Percentiles rank a stretch among this genome's conserved stretches.
These are phyloP conservation scores for Ceyx melanurus DNA, from an alignment of 2,113 vertebrate genomes.

Conservation along the genomic window DNA sequence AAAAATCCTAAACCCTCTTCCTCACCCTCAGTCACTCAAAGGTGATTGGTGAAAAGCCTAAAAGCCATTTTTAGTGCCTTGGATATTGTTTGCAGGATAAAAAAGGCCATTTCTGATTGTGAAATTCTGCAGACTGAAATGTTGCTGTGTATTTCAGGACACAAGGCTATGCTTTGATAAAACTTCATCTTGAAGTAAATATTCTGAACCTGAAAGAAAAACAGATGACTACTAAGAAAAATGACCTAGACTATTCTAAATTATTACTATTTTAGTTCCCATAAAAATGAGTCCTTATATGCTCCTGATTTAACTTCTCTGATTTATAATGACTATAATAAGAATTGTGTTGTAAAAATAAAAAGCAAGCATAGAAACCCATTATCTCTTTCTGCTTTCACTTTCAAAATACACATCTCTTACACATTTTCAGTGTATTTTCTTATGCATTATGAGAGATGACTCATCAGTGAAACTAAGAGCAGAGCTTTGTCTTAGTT, in stretches of 20 bases:
- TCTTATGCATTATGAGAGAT: not conserved
- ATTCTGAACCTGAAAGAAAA: not conserved
- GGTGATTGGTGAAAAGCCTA: not conserved
- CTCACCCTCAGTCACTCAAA: not conserved
- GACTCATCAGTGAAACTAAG: not conserved
- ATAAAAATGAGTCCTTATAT: not conserved
- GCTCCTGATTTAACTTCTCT: not conserved
- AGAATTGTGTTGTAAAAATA: not conserved
- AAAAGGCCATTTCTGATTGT: not conserved
- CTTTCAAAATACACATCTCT: not conserved
- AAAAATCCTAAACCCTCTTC: not conserved
- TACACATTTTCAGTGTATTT: not conserved
- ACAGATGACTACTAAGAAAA: not conserved
- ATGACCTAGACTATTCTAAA: not conserved
- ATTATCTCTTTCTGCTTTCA: not conserved
- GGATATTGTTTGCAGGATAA: not conserved
- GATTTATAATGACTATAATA: not conserved
- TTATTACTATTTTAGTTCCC: not conserved
- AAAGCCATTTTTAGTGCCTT: not conserved
- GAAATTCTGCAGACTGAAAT: not conserved
- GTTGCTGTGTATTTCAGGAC: not conserved
- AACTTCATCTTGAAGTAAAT: not conserved
- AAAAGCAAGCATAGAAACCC: not conserved
- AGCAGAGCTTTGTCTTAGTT: not conserved
- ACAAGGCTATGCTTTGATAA: not conserved